Evolutionary conservation across 1,140 invertebrate genomes (phyloP), one percentile per base, ranked within the genome.

Genomic region (Lasioglossum baleicum): DNA sequence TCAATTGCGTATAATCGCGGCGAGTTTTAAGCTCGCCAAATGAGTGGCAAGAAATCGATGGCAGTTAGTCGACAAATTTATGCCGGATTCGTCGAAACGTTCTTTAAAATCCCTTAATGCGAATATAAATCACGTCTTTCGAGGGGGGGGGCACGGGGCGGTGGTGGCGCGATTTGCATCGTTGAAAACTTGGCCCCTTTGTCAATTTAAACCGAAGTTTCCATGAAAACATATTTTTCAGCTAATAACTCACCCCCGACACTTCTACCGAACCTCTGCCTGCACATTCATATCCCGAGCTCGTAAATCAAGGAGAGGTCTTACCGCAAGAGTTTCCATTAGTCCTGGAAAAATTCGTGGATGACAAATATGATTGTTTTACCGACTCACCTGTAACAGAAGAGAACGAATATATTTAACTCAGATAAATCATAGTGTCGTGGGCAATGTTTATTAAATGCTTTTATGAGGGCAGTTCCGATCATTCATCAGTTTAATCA

Each of bases 181-280:
- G 85, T 51, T 82, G 81, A 86, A 86, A 86, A 86, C 84, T 86
- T 86, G 73, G 84, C 81, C 80, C 83, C 85, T 86, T 86, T 86
- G 85, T 86, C 85, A 86, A 86, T 86, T 86, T 86, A 86, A 86
- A 83, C 85, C 84, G 65, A 87, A 87, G 82, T 86, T 87, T 82
- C 82, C 74, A 61, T 66, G 85, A 87, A 87, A 87, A 86, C 82
- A 87, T 86, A 87, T 87, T 87, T 87, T 86, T 87, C 82, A 80
- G 78, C 85, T 87, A 87, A 87, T 86, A 86, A 84, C 85, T 86
- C 84, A 86, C 69, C 78, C 77, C 79, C 75, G 82, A 84, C 84
- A 77, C 71, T 81, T 83, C 80, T 83, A 80, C 84, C 84, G 84
- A 85, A 83, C 76, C 85, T 81, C 70, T 71, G 65, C 65, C 82